These are phyloP conservation scores for Sanderia malayensis DNA, from an alignment of 30 jellyfish, hydroid and myxozoan species.

Conservation along the genomic window DNA sequence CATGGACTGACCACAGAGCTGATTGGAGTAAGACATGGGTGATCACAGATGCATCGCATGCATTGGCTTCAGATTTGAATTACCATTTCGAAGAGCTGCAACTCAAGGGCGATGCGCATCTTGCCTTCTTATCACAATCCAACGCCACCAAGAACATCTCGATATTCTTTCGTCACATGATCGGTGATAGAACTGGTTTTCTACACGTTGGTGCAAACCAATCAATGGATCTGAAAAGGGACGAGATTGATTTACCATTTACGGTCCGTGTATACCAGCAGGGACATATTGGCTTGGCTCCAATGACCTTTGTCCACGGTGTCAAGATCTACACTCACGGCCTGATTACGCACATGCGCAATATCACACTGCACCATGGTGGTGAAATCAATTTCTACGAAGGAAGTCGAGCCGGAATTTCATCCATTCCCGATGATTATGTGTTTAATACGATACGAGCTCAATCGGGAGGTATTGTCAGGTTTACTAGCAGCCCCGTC, in stretches of 20 bases:
- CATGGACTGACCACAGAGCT: slow-evolving; percentile 25
- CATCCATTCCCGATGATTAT: slow-evolving; percentile 34
- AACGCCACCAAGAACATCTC: slow-evolving; percentile 16
- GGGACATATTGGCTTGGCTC: slow-evolving; percentile 61
- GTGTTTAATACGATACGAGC: slow-evolving; percentile 29
- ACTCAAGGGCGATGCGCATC: slow-evolving; percentile 40
- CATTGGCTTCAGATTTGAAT: slow-evolving; percentile 39
- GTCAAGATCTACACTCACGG: slow-evolving; percentile 49
- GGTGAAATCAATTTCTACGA: slow-evolving; percentile 45
- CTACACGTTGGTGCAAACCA: slow-evolving; percentile 54
- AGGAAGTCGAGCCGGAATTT: slow-evolving; percentile 55
- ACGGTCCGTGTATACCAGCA: slow-evolving; percentile 25
- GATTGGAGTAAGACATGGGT: slow-evolving; percentile 55
- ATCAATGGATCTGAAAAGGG: slow-evolving; percentile 40
- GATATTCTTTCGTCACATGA: slow-evolving; percentile 48
- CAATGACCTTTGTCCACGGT: slow-evolving; percentile 60
- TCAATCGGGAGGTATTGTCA: slow-evolving; percentile 62
- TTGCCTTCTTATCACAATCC: slow-evolving; percentile 27
- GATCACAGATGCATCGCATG: slow-evolving; percentile 46
- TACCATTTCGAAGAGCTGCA: slow-evolving; percentile 66
- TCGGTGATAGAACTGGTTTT: slow-evolving; percentile 58
- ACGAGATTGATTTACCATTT: slow-evolving; percentile 58
- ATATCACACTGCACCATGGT: slow-evolving; percentile 59
- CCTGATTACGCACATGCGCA: slow-evolving; percentile 18
- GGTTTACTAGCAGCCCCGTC: slow-evolving; percentile 45